Conservation (phyloP, 2,113 vertebrate genomes). For the Petroica traversi region DNA sequence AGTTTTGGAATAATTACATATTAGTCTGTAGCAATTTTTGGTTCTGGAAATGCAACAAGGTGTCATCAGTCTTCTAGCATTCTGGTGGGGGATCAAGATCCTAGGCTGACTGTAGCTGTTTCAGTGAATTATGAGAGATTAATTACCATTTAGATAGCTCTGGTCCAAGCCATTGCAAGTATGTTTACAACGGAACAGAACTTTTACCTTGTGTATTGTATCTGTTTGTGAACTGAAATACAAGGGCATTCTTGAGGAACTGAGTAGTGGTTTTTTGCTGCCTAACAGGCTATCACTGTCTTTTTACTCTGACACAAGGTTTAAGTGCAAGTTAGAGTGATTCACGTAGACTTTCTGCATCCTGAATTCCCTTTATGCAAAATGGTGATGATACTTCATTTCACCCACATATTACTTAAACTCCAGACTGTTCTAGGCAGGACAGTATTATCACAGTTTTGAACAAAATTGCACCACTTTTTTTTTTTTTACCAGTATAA, state of each 20-base stretch:
- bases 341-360: background rate
- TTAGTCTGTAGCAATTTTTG: background rate
- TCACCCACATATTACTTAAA: slow-evolving; percentile 15
- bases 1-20: background rate
- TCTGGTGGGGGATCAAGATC: background rate
- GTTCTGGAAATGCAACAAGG: background rate
- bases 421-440: slow-evolving; percentile 8
- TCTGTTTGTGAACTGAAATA: background rate
- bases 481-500: background rate
- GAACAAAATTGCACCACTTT: background rate
- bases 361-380: background rate
- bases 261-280: background rate
- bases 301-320: background rate
- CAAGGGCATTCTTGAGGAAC: background rate
- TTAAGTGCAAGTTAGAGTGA: slow-evolving; percentile 2
- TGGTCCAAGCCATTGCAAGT: background rate
- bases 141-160: background rate
- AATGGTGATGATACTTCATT: background rate
- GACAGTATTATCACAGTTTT: slow-evolving; percentile 31
- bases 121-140: background rate
- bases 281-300: background rate
- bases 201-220: background rate
- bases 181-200: background rate
- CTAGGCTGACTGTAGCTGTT: background rate
- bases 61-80: background rate